phyloP scores from a whole-genome alignment of 2,888 invertebrate species.

The Gnatocerus cornutus region DNA sequence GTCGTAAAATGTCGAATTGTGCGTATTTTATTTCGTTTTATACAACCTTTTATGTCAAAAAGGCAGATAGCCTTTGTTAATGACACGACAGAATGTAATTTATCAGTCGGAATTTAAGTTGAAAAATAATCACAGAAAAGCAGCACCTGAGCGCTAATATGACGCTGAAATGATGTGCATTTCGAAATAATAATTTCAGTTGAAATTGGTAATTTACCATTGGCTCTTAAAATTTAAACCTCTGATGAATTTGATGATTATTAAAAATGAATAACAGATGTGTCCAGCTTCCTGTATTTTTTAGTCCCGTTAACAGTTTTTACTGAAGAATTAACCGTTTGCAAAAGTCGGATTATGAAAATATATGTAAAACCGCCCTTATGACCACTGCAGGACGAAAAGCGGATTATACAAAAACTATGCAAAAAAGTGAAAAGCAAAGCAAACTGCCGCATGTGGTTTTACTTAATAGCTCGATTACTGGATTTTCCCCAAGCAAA shows the following conservation, averaged over 20 bases:
- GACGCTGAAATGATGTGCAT: neutral
- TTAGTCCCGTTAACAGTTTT: neutral
- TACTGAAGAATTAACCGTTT: neutral
- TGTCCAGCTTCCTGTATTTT: too few relatives aligned
- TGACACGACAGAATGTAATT: slow-evolving; percentile 5
- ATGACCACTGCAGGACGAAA: slow-evolving; percentile 26
- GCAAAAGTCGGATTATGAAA: neutral
- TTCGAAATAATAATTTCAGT: neutral
- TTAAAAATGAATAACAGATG: too few relatives aligned
- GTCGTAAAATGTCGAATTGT: slow-evolving; percentile 42
- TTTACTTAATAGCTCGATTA: too few relatives aligned
- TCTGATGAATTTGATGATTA: too few relatives aligned
- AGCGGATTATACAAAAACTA: slow-evolving; percentile 32
- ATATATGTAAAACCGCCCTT: neutral
- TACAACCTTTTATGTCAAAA: slow-evolving; percentile 11
- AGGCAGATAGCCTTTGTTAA: slow-evolving; percentile 15
- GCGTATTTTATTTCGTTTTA: slow-evolving; percentile 29
- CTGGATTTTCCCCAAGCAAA: too few relatives aligned
- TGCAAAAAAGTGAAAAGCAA: too few relatives aligned
- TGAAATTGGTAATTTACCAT: slow-evolving; percentile 7
- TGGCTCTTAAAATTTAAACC: too few relatives aligned
- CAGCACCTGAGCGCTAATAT: slow-evolving; percentile 15
- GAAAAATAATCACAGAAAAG: slow-evolving; percentile 5
- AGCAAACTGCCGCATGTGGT: too few relatives aligned
- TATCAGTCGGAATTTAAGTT: neutral